Percentiles rank a stretch among this genome's conserved stretches.
Evolutionary conservation across 2,888 invertebrate species (phyloP).

Genomic region (Tachina fera): DNA sequence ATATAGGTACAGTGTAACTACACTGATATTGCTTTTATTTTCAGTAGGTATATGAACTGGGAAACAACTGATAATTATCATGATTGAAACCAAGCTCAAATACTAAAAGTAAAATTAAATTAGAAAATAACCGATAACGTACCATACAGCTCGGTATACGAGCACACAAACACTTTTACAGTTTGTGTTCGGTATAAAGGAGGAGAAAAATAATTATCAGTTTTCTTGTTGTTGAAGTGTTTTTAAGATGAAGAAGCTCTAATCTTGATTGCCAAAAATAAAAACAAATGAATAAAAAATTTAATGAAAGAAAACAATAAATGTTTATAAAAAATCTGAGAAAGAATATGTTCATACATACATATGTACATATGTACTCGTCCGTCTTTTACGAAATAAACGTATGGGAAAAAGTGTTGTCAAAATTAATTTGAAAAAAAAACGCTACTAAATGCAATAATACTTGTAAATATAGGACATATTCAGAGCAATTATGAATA

Average conservation of each 20-base stretch:
- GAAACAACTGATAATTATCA: slow-evolving; percentile 33
- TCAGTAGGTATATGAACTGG: slow-evolving; percentile 32
- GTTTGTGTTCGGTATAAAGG: slow-evolving; percentile 1
- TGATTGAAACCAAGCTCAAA: slow-evolving; percentile 36
- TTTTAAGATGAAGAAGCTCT: slow-evolving; percentile 19
- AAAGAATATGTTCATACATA: not conserved
- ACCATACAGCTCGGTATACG: slow-evolving; percentile 2
- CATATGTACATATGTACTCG: too few relatives aligned
- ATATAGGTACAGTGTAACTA: not conserved
- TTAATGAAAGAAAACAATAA: not conserved
- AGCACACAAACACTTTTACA: slow-evolving; percentile 6
- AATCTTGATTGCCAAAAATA: slow-evolving; percentile 44
- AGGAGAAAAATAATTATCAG: slow-evolving; percentile 40
- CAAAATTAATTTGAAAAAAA: not conserved
- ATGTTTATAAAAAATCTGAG: not conserved
- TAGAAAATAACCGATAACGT: slow-evolving; percentile 18
- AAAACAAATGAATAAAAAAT: slow-evolving; percentile 12
- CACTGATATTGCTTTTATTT: not conserved
- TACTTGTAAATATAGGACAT: too few relatives aligned
- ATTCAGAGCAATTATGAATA: not conserved
- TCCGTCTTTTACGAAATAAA: not conserved
- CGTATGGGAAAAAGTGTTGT: slow-evolving; percentile 5
- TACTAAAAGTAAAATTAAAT: not conserved
- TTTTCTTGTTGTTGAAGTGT: not conserved
- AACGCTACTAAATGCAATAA: not conserved